Base-by-base conservation (phyloP, 2,888 invertebrate species). In the Perizoma affinitatum region DNA sequence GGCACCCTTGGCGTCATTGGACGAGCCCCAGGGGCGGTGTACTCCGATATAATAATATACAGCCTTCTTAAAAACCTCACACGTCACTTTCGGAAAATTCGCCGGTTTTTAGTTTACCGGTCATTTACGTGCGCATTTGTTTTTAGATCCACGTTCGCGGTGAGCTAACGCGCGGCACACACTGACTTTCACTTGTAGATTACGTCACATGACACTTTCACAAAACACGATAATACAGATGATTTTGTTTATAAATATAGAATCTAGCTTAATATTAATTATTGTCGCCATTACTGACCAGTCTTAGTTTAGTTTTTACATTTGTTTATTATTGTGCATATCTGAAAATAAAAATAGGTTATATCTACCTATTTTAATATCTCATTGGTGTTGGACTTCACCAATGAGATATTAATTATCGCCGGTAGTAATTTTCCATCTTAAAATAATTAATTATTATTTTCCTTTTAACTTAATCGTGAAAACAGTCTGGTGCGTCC, bases 1-100 rank as follows among this genome's bases (percentile, higher is more conserved):
- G 90, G 77, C 65, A 72, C 83, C 89, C 80, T 69, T 71, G 72
- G 78, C 88, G 82, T 78, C 91, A 91, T 91, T 91, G 91, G 91
- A 77, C 85, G 86, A 82, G 67, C 73, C 72, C 68, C 78, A 79
- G 80, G 86, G 87, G 88, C 88, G 87, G 83, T 83, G 82, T 83
- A 79, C 64, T 38, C 7, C 65, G 51, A 66, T 66, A 69, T 67
- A 63, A 66, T 65, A 70, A 66, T 65, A 70, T 63, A 67, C 71
- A 67, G 61, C 71, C 69, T 69, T 64, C 65, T 55, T 46, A 58
- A 68, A 66, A 66, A 62, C 69, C 69, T 70, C 71, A 69, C 63
- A 61, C 63, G 66, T 55, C 64, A 59, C 59, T 62, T 67, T 50
- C 45, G 46, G 45, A 45, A 62, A 49, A 57, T 54, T 56, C 62